A percentile compares a stretch with the other conserved stretches of the same genome.
phyloP scores from a whole-genome alignment of 2,113 vertebrate species.

The Guaruba guarouba region DNA sequence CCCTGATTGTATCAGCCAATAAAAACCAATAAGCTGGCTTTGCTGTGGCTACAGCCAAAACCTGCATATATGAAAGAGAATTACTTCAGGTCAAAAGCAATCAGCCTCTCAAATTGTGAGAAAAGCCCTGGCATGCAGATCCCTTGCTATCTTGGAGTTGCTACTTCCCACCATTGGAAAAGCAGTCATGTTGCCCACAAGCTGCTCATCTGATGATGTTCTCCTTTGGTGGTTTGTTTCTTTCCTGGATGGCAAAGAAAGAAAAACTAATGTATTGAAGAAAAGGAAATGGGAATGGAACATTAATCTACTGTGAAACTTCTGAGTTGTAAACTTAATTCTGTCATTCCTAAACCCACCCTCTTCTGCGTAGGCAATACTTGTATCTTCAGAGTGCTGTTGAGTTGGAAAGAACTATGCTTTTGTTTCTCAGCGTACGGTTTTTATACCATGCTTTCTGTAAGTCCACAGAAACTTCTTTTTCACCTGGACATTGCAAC shows the following conservation, averaged over 20 bases:
- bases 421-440: background rate
- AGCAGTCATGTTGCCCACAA: background rate
- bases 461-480: background rate
- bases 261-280: background rate
- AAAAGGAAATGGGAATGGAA: background rate
- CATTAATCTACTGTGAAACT: conserved; percentile 2
- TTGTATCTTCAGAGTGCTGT: background rate
- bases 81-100: background rate
- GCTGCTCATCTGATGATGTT: background rate
- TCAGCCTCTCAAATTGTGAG: background rate
- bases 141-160: background rate
- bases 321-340: background rate
- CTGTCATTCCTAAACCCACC: background rate
- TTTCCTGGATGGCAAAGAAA: background rate
- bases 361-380: background rate
- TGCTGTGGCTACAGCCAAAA: background rate
- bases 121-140: background rate
- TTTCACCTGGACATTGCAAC: background rate
- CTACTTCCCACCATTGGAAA: background rate
- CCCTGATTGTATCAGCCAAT: conserved; percentile 55
- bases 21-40: background rate
- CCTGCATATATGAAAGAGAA: background rate
- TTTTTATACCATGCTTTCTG: background rate
- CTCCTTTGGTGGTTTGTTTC: background rate
- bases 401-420: background rate